phyloP scores from a whole-genome alignment of 2,797 vertebrate species.

The Lophius americanus region DNA sequence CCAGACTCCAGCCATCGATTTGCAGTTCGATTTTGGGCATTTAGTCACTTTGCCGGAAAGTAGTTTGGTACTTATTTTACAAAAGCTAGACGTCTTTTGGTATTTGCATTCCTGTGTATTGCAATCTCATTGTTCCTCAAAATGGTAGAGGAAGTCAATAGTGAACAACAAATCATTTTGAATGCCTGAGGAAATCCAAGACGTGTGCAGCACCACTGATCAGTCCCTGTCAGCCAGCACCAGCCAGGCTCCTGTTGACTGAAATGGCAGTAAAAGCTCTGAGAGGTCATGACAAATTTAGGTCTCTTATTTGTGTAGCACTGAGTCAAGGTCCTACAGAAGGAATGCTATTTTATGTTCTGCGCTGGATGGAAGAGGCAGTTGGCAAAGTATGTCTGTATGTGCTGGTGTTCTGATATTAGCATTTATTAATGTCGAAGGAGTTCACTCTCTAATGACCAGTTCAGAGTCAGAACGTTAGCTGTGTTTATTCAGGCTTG shows the following conservation, averaged over 20 bases:
- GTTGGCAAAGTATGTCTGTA: constrained; percentile 29
- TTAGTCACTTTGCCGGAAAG: too few species aligned
- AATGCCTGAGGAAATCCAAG: constrained; percentile 7
- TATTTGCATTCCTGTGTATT: too few species aligned
- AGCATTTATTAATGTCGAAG: constrained; percentile 34
- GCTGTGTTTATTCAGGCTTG: constrained; percentile 31
- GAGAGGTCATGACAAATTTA: constrained; percentile 26
- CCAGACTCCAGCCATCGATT: too few species aligned
- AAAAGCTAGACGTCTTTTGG: too few species aligned
- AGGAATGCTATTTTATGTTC: constrained; percentile 17
- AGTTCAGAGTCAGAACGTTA: constrained; percentile 40
- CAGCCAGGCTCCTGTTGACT: neutral
- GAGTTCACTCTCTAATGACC: constrained; percentile 34
- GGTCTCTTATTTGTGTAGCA: constrained; percentile 3
- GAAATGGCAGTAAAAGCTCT: neutral
- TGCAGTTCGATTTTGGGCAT: too few species aligned
- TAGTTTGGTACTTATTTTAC: too few species aligned
- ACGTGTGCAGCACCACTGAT: too few species aligned
- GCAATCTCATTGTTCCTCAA: too few species aligned
- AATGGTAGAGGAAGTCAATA: too few species aligned
- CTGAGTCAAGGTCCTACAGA: constrained; percentile 40
- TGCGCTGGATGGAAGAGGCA: constrained; percentile 50
- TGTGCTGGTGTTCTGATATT: constrained; percentile 42
- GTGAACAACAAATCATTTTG: neutral
- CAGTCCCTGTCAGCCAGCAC: neutral